These are phyloP conservation scores for Drosophila stalkeri DNA, from an alignment of 2,888 invertebrate genomes.

Conservation along the genomic window DNA sequence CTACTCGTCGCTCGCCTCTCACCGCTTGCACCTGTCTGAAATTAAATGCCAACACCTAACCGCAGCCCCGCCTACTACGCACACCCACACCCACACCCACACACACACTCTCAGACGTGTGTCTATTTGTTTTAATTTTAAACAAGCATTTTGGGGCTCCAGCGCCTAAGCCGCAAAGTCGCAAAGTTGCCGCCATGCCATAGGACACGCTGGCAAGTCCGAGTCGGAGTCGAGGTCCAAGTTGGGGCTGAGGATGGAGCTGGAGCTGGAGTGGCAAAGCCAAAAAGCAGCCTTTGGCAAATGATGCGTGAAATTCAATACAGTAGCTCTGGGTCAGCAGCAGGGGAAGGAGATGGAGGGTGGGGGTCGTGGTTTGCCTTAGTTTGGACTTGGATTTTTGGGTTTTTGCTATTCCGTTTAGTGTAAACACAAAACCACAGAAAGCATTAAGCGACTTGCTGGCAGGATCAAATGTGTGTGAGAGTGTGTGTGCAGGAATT, in stretches of 20 bases:
- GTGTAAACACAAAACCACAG: constrained; percentile 73
- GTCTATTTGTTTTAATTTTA: constrained; percentile 74
- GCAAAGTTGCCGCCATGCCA: constrained; percentile 62
- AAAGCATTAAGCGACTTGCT: constrained; percentile 53
- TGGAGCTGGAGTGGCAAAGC: constrained; percentile 21
- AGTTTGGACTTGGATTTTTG: constrained; percentile 25
- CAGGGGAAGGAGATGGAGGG: not conserved
- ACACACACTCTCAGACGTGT: constrained; percentile 11
- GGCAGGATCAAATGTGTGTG: constrained; percentile 56
- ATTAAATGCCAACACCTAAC: constrained; percentile 56
- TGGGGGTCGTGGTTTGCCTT: constrained; percentile 3
- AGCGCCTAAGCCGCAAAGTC: constrained; percentile 57
- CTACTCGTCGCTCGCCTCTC: constrained; percentile 4
- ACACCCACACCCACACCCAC: not conserved
- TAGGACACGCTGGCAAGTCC: constrained; percentile 19
- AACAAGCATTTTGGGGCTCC: constrained; percentile 35
- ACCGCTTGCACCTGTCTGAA: constrained; percentile 47
- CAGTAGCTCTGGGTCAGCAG: constrained; percentile 28
- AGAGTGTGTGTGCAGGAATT: constrained; percentile 45
- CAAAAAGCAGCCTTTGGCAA: constrained; percentile 69
- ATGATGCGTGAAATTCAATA: constrained; percentile 79
- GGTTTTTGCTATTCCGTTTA: constrained; percentile 51
- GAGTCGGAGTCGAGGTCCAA: constrained; percentile 7
- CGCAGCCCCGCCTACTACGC: not conserved
- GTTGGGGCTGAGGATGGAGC: not conserved